These are phyloP conservation scores for Brenthis daphne DNA, from an alignment of 2,888 invertebrate species.

Conservation along the genomic window DNA sequence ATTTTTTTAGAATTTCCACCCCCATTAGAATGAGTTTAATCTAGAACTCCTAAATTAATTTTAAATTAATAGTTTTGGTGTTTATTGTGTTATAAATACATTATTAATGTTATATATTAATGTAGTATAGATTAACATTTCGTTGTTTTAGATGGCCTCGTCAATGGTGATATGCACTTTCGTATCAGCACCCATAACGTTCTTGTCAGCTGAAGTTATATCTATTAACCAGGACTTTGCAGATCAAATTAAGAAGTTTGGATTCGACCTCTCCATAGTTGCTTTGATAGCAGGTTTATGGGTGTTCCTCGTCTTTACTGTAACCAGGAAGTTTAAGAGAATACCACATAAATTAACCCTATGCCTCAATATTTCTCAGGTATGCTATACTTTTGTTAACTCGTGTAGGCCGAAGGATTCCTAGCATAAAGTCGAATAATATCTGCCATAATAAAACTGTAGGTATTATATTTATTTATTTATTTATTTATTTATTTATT, in stretches of 20 bases:
- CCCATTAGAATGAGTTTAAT: no score
- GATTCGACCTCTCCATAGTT: conserved; percentile 91
- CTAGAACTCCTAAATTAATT: no score
- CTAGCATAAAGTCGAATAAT: no score
- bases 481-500: no score
- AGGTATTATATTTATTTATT: no score
- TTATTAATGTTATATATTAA: not conserved
- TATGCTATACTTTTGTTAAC: conserved; percentile 51
- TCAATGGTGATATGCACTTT: conserved; percentile 98
- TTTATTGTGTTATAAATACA: no score
- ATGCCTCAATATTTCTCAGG: conserved; percentile 91
- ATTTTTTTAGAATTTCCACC: no score
- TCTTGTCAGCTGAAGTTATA: conserved; percentile 96
- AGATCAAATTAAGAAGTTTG: conserved; percentile 88
- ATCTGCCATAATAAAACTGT: no score
- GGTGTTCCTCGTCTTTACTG: conserved; percentile 87
- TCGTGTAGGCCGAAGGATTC: no score
- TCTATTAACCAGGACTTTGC: conserved; percentile 91
- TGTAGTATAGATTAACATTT: not conserved
- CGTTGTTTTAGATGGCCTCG: conserved; percentile 87
- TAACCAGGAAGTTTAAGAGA: conserved; percentile 88
- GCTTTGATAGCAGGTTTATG: conserved; percentile 90
- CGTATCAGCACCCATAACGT: conserved; percentile 96
- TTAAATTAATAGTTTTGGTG: no score
- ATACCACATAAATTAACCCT: conserved; percentile 92